phyloP scores from a whole-genome alignment of 2,888 invertebrate genomes.

The Drosophila monieri region DNA sequence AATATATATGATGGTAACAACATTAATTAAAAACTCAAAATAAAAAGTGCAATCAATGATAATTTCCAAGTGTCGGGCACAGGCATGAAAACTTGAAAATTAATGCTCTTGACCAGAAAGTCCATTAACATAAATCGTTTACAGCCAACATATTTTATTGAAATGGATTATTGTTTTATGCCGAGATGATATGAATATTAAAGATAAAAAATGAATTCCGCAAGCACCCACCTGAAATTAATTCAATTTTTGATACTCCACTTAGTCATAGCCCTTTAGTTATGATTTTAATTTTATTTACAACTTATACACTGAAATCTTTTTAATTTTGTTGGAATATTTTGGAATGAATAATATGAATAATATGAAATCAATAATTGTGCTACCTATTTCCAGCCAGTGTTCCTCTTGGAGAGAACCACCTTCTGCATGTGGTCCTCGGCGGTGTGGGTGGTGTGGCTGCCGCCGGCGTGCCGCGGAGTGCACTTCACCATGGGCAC shows the following conservation, averaged over 20 bases:
- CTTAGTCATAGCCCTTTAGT: not conserved
- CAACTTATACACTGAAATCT: slow-evolving; percentile 2
- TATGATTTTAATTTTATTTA: not conserved
- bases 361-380: no score
- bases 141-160: slow-evolving; percentile 29
- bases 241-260: not conserved
- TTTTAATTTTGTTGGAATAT: slow-evolving; percentile 20
- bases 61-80: slow-evolving; percentile 30
- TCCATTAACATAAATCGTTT: slow-evolving; percentile 44
- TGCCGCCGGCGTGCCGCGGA: slow-evolving; percentile 90
- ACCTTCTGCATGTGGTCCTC: slow-evolving; percentile 87
- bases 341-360: no score
- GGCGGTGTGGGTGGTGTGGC: slow-evolving; percentile 89
- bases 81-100: slow-evolving; percentile 51
- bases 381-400: slow-evolving; percentile 55
- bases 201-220: not conserved
- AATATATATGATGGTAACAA: slow-evolving; percentile 7
- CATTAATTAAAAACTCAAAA: slow-evolving; percentile 14
- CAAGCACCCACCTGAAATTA: not conserved
- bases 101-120: slow-evolving; percentile 26
- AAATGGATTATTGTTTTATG: slow-evolving; percentile 3
- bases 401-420: slow-evolving; percentile 62
- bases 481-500: slow-evolving; percentile 64
- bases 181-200: slow-evolving; percentile 20
- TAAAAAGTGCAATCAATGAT: slow-evolving; percentile 38